Evolutionary conservation across 2,888 invertebrate species (phyloP).

Genomic region (Acanthococcus lagerstroemiae): DNA sequence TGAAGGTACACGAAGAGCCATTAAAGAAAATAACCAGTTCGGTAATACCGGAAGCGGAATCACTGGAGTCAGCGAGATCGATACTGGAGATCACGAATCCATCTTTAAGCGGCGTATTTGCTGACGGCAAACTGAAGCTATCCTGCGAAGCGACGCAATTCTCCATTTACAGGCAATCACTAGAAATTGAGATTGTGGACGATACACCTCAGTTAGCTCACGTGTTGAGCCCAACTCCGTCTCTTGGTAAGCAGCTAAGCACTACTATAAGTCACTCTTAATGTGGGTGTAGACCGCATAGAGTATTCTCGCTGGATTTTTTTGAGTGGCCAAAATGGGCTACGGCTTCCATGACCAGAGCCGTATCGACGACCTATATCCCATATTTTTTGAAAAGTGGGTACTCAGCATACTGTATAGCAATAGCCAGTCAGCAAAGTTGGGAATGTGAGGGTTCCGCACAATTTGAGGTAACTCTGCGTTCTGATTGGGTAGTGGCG

Average conservation of each 20-base stretch:
- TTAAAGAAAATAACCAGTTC: not conserved
- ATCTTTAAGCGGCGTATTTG: slow-evolving; percentile 33
- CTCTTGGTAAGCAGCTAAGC: slow-evolving; percentile 40
- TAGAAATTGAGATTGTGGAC: slow-evolving; percentile 37
- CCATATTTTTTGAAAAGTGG: too few relatives aligned
- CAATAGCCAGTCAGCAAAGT: too few relatives aligned
- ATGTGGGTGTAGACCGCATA: too few relatives aligned
- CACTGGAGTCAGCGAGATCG: slow-evolving; percentile 18
- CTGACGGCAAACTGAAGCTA: slow-evolving; percentile 37
- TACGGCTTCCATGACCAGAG: too few relatives aligned
- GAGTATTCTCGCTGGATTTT: too few relatives aligned
- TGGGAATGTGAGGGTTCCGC: too few relatives aligned
- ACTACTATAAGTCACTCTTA: too few relatives aligned
- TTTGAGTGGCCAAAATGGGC: too few relatives aligned
- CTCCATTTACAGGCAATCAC: slow-evolving; percentile 38
- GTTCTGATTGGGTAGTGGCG: too few relatives aligned
- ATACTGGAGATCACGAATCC: slow-evolving; percentile 36
- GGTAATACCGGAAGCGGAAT: slow-evolving; percentile 10
- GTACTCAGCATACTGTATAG: too few relatives aligned
- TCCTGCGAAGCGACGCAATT: slow-evolving; percentile 39
- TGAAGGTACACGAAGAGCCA: not conserved
- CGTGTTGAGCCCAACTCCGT: slow-evolving; percentile 42
- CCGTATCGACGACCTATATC: too few relatives aligned
- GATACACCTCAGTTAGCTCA: slow-evolving; percentile 39
- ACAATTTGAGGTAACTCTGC: too few relatives aligned